Evolutionary conservation across 2,113 vertebrate species (phyloP).

Genomic region (Zingel zingel): DNA sequence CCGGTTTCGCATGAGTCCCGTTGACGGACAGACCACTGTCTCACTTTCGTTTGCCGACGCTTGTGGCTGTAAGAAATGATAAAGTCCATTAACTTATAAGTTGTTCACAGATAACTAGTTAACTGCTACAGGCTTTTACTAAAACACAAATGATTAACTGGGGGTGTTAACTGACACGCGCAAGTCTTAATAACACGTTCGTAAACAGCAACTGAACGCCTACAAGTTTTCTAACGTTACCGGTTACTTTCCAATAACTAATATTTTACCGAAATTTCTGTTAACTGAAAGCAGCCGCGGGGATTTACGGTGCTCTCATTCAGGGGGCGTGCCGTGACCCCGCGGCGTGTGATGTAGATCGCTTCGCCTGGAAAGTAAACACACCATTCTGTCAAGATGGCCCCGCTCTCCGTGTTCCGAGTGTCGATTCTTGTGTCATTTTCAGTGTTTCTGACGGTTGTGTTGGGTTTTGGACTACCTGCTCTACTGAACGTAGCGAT

Average conservation of each 20-base stretch:
- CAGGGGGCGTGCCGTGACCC: constrained; percentile 44
- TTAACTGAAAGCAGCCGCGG: too few species aligned
- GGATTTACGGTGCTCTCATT: too few species aligned
- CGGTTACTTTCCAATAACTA: too few species aligned
- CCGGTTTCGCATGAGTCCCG: neutral
- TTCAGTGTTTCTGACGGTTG: constrained; percentile 80
- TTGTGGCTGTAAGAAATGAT: neutral
- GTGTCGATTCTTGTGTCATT: constrained; percentile 61
- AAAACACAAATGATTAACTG: too few species aligned
- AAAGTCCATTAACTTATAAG: neutral
- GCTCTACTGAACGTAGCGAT: constrained; percentile 67
- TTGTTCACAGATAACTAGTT: too few species aligned
- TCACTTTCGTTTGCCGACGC: neutral
- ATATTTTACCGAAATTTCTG: too few species aligned
- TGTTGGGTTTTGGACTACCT: constrained; percentile 84
- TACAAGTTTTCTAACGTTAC: too few species aligned
- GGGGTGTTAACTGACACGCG: too few species aligned
- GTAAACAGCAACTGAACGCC: too few species aligned
- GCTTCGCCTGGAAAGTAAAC: constrained; percentile 51
- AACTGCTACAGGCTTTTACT: too few species aligned
- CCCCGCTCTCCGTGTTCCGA: constrained; percentile 45
- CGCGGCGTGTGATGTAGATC: neutral
- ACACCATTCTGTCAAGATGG: constrained; percentile 73
- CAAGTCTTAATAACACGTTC: too few species aligned
- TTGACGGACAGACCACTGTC: too few species aligned